These are phyloP conservation scores for Lathamus discolor DNA, from an alignment of 2,113 vertebrate genomes.

Conservation along the genomic window DNA sequence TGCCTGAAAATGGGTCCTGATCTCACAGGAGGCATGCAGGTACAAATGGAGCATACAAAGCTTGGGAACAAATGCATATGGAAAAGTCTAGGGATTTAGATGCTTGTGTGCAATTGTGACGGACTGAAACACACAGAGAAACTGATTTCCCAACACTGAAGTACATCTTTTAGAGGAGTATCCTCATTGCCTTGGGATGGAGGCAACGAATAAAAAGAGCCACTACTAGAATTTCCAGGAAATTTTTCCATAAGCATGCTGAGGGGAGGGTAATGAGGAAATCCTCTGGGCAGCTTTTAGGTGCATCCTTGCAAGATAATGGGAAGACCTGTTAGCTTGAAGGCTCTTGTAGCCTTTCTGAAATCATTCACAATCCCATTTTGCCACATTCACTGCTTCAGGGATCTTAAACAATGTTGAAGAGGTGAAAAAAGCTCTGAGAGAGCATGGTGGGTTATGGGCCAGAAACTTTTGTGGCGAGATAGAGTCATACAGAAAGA, in stretches of 20 bases:
- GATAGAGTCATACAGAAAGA: neutral
- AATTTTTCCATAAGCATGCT: neutral
- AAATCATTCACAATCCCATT: neutral
- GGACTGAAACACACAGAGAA: neutral
- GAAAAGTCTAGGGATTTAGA: neutral
- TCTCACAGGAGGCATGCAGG: neutral
- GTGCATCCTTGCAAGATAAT: neutral
- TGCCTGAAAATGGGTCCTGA: neutral
- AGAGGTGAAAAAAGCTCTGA: neutral
- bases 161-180: neutral
- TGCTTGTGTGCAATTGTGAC: neutral
- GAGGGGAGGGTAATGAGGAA: neutral
- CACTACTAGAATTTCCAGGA: neutral
- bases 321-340: neutral
- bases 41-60: neutral
- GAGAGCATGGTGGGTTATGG: too few species aligned
- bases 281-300: neutral
- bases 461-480: neutral
- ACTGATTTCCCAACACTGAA: neutral
- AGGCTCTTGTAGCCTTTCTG: neutral
- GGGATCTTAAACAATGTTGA: neutral
- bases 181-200: neutral
- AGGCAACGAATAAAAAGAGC: neutral
- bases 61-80: neutral
- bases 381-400: neutral